These are phyloP conservation scores for Anhinga rufa DNA, from an alignment of 2,113 vertebrate genomes.

Conservation along the genomic window DNA sequence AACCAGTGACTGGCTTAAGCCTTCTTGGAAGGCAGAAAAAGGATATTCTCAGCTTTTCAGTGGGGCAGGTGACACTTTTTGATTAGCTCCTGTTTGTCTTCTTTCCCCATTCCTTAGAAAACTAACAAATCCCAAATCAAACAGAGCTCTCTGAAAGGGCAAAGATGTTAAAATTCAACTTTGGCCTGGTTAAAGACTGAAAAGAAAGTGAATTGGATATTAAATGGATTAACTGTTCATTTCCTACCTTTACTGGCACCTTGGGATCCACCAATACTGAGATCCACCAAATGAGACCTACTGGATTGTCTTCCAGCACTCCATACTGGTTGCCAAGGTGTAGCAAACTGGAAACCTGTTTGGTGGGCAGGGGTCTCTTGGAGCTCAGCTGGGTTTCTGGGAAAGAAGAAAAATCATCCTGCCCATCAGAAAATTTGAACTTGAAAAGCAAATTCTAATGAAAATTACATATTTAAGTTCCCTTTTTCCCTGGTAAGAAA, in stretches of 20 bases:
- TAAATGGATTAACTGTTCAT: background rate
- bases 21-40: background rate
- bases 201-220: background rate
- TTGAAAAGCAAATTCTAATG: background rate
- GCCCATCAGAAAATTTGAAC: background rate
- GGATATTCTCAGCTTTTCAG: background rate
- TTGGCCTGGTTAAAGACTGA: background rate
- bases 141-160: background rate
- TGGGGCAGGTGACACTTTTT: background rate
- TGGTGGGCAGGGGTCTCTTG: background rate
- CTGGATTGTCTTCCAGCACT: background rate
- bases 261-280: background rate
- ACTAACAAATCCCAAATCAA: background rate
- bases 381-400: background rate
- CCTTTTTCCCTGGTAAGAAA: background rate
- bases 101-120: background rate
- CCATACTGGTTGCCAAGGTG: background rate
- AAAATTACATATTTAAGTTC: background rate
- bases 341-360: background rate
- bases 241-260: background rate
- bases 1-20: background rate
- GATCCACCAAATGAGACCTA: background rate
- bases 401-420: background rate
- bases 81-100: background rate
- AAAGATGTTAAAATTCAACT: background rate